Evolutionary conservation across 1,140 invertebrate genomes (phyloP).

Genomic region (Drepana arcuata): DNA sequence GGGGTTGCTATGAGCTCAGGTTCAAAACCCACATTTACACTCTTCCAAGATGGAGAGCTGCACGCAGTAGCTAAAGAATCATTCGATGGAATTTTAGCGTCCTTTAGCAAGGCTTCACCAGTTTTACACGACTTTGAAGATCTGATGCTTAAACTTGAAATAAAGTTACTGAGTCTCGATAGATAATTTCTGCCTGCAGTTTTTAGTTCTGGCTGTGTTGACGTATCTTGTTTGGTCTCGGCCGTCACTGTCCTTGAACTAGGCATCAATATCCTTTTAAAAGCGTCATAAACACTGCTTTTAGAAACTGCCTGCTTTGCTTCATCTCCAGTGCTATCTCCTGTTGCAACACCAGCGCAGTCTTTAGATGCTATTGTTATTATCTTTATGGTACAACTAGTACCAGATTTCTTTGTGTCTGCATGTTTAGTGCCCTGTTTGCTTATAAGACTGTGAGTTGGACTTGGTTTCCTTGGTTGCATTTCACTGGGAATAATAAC

Average conservation of each 20-base stretch:
- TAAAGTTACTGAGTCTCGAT: neutral
- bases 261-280: conserved; percentile 1
- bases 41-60: conserved; percentile 7
- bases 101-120: too few relatives aligned
- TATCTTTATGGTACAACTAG: conserved; percentile 8
- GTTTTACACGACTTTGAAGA: conserved; percentile 2
- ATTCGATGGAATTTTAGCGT: too few relatives aligned
- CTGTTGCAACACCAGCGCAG: neutral
- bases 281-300: neutral
- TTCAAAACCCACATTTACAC: conserved; percentile 1
- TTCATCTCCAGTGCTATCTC: neutral
- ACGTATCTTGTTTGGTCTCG: neutral
- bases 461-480: too few relatives aligned
- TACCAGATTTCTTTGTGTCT: neutral
- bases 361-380: conserved; percentile 4
- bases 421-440: neutral
- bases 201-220: neutral
- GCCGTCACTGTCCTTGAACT: too few relatives aligned
- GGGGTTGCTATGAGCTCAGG: too few relatives aligned
- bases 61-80: too few relatives aligned
- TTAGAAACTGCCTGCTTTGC: neutral
- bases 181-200: neutral
- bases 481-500: neutral
- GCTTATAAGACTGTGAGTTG: too few relatives aligned
- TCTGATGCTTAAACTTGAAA: too few relatives aligned